Percentiles rank a stretch among this genome's conserved stretches.
phyloP scores from a whole-genome alignment of 2,888 invertebrate species.

The Caenorhabditis doughertyi region DNA sequence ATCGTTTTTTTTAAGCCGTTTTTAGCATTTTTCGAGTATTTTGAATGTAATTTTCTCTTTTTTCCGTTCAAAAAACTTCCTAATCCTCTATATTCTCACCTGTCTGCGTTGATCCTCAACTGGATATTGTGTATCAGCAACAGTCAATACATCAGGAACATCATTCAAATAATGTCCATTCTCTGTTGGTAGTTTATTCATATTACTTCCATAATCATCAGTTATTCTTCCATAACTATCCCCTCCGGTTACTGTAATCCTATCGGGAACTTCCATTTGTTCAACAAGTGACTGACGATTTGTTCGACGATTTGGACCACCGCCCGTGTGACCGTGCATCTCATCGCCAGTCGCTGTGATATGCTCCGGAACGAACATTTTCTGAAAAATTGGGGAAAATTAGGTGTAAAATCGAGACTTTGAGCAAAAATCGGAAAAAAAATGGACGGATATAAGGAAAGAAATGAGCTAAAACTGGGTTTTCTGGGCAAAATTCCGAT shows the following conservation, averaged over 20 bases:
- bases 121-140: constrained; percentile 59
- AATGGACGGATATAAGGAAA: no score
- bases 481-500: no score
- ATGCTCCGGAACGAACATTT: constrained; percentile 64
- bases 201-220: constrained; percentile 48
- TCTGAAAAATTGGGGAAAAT: no score
- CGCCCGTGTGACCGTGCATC: constrained; percentile 36
- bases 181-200: constrained; percentile 42
- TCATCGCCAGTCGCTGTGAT: constrained; percentile 63
- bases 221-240: constrained; percentile 54
- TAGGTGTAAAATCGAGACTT: no score
- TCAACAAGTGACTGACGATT: constrained; percentile 59
- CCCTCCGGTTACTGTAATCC: constrained; percentile 60
- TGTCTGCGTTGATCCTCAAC: constrained; percentile 46
- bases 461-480: no score
- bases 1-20: no score
- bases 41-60: no score
- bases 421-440: no score
- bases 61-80: no score
- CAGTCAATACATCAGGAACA: constrained; percentile 56
- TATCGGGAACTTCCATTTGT: constrained; percentile 65
- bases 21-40: no score
- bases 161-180: constrained; percentile 45
- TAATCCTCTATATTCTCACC: no score
- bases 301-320: constrained; percentile 1